Conservation (phyloP, 2,113 vertebrate genomes). For the Clarias magur region DNA sequence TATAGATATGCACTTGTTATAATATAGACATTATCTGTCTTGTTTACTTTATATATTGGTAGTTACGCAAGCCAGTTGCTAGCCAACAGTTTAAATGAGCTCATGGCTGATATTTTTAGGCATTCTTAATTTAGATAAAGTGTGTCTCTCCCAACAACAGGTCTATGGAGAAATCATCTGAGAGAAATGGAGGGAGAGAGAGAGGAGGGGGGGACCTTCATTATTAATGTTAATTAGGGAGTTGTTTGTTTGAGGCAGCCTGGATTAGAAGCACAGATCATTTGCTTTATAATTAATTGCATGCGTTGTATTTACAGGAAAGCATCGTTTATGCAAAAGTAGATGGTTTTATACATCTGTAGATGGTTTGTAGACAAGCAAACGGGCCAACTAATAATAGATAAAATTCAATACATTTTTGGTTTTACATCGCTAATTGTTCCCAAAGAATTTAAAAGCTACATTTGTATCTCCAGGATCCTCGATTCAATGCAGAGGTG, state of each 20-base stretch:
- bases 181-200: constrained; percentile 17
- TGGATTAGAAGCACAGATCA: constrained; percentile 2
- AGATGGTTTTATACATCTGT: not conserved
- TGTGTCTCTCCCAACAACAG: constrained; percentile 15
- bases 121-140: constrained; percentile 45
- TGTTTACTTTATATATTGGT: constrained; percentile 43
- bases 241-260: constrained; percentile 20
- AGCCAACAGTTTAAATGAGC: constrained; percentile 38
- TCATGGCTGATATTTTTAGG: constrained; percentile 44
- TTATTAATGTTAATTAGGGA: constrained; percentile 43
- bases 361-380: not conserved
- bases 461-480: constrained; percentile 75
- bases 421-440: not conserved
- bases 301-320: not conserved
- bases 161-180: constrained; percentile 17
- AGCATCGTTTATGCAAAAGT: not conserved
- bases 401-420: not conserved
- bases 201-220: constrained; percentile 11
- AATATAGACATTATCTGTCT: constrained; percentile 24
- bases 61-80: constrained; percentile 40
- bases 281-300: constrained; percentile 8
- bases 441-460: not conserved
- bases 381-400: not conserved
- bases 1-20: constrained; percentile 2
- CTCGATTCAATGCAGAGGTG: constrained; percentile 95